phyloP scores from a whole-genome alignment of 92 coral and sea anemone genomes.

The Ricordea florida region DNA sequence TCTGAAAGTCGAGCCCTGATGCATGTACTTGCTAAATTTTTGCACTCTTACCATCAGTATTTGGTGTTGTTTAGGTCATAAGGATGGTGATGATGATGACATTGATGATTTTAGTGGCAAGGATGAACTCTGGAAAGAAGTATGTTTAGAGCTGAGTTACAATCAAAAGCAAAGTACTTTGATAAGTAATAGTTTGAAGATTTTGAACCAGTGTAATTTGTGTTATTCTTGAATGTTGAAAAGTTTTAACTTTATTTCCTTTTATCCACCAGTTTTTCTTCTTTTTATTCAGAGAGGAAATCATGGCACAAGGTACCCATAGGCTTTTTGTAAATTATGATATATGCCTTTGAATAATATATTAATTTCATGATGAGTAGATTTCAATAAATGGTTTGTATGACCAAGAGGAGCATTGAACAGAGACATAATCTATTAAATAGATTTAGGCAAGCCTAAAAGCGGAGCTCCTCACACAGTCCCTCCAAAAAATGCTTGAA shows the following conservation, averaged over 20 bases:
- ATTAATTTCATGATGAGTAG: no score
- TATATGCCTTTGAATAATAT: neutral
- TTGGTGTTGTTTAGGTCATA: neutral
- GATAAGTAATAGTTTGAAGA: no score
- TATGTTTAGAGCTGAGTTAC: neutral
- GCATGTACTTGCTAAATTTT: neutral
- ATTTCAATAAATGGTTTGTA: no score
- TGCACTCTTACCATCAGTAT: neutral
- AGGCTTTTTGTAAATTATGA: neutral
- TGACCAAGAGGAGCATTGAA: no score
- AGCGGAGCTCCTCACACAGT: no score
- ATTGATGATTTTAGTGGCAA: slow-evolving; percentile 17
- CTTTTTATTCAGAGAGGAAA: slow-evolving; percentile 49
- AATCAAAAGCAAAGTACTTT: neutral
- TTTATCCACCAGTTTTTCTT: slow-evolving; percentile 47
- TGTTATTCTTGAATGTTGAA: no score
- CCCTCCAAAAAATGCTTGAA: no score
- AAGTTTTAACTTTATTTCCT: neutral
- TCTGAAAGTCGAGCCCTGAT: no score
- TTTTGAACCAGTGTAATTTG: no score
- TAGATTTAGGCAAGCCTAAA: no score
- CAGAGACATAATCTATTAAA: no score
- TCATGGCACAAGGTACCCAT: slow-evolving; percentile 38
- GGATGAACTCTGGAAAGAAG: slow-evolving; percentile 45
- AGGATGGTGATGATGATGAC: slow-evolving; percentile 15